Percentiles rank a stretch among this genome's conserved stretches.
Evolutionary conservation across 2,797 vertebrate species (phyloP).

Genomic region (Podarcis siculus): DNA sequence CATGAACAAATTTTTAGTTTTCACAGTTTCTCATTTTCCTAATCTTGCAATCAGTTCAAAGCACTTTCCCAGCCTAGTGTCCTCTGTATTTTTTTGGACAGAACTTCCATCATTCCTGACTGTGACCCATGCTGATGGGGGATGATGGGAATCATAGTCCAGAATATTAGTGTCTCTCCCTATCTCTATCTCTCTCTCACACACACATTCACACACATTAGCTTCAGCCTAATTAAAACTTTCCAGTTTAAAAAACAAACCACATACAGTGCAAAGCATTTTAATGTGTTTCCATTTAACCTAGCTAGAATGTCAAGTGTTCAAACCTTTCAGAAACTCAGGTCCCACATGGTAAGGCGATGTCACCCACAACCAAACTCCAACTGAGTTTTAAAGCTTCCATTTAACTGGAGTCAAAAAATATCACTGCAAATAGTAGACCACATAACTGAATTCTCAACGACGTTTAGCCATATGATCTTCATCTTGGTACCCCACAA

Average conservation of each 20-base stretch:
- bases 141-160: not conserved
- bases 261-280: not conserved
- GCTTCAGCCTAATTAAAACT: not conserved
- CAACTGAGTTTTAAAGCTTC: not conserved
- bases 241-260: not conserved
- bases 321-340: not conserved
- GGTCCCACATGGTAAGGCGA: too few species aligned
- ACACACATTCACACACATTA: too few species aligned
- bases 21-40: too few species aligned
- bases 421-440: not conserved
- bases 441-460: not conserved
- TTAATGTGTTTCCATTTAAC: not conserved
- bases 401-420: not conserved
- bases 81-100: too few species aligned
- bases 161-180: too few species aligned
- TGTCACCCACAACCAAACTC: not conserved
- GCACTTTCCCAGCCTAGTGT: too few species aligned
- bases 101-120: too few species aligned
- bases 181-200: not conserved
- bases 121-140: not conserved
- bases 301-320: not conserved
- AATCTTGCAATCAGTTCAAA: too few species aligned
- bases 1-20: too few species aligned
- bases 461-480: not conserved
- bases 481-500: constrained; percentile 5